Conservation (phyloP, 2,113 vertebrate species). For the Sylvilagus bachmani region DNA sequence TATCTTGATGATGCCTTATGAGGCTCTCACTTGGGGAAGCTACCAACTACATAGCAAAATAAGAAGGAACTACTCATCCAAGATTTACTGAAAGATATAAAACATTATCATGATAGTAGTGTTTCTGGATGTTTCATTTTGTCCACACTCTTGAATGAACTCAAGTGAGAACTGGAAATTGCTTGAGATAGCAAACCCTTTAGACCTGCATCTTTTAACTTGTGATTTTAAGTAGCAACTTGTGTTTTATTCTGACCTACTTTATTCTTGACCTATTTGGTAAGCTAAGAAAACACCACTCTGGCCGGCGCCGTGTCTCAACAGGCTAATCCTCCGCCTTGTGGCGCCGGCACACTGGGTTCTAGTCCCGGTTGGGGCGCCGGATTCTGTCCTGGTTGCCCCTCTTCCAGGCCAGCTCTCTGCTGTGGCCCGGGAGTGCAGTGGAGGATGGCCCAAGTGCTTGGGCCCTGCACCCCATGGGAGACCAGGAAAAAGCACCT, state of each 20-base stretch:
- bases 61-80: neutral
- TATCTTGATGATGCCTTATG: neutral
- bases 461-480: no score
- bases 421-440: no score
- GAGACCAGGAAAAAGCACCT: no score
- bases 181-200: neutral
- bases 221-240: neutral
- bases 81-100: neutral
- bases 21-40: neutral
- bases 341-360: no score
- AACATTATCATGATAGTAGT: neutral
- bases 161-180: neutral
- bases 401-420: no score
- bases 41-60: neutral
- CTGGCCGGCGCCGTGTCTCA: no score
- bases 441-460: no score
- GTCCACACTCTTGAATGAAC: neutral
- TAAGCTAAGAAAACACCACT: neutral
- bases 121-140: neutral
- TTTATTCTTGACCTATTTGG: neutral
- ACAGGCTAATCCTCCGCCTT: no score
- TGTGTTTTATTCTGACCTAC: neutral
- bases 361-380: no score
- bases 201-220: neutral
- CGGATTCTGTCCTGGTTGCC: no score